Evolutionary conservation across 2,113 vertebrate genomes (phyloP).

Genomic region (Stigmatopora nigra): DNA sequence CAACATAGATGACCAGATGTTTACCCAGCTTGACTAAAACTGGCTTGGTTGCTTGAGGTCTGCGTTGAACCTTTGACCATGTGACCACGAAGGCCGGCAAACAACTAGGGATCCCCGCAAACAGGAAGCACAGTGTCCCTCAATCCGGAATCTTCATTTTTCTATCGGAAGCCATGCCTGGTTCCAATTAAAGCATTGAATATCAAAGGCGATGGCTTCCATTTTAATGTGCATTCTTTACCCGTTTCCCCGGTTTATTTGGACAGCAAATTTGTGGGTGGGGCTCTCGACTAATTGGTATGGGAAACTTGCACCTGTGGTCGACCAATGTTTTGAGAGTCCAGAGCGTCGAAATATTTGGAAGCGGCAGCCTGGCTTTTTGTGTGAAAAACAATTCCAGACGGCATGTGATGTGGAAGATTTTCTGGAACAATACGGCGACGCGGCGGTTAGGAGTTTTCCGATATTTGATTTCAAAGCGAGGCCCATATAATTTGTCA

Average conservation of each 20-base stretch:
- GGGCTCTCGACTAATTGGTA: conserved; percentile 64
- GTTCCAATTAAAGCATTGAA: conserved; percentile 67
- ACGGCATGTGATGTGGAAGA: conserved; percentile 42
- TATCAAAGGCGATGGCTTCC: conserved; percentile 70
- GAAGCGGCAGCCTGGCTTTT: conserved; percentile 39
- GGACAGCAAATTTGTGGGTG: conserved; percentile 68
- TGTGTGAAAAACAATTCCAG: conserved; percentile 54
- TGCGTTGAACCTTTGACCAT: conserved; percentile 61
- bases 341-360: conserved; percentile 63
- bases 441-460: conserved; percentile 26
- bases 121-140: conserved; percentile 59
- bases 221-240: conserved; percentile 66
- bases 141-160: conserved; percentile 65
- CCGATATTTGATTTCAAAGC: conserved; percentile 18
- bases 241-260: conserved; percentile 62
- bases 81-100: conserved; percentile 53
- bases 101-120: conserved; percentile 62
- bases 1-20: conserved; percentile 70
- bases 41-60: conserved; percentile 43
- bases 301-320: conserved; percentile 71
- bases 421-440: conserved; percentile 49
- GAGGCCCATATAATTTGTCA: conserved; percentile 24
- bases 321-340: conserved; percentile 67
- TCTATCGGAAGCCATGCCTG: conserved; percentile 63
- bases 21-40: conserved; percentile 56